phyloP scores from a whole-genome alignment of 2,797 vertebrate species.

The Neomorphus geoffroyi region DNA sequence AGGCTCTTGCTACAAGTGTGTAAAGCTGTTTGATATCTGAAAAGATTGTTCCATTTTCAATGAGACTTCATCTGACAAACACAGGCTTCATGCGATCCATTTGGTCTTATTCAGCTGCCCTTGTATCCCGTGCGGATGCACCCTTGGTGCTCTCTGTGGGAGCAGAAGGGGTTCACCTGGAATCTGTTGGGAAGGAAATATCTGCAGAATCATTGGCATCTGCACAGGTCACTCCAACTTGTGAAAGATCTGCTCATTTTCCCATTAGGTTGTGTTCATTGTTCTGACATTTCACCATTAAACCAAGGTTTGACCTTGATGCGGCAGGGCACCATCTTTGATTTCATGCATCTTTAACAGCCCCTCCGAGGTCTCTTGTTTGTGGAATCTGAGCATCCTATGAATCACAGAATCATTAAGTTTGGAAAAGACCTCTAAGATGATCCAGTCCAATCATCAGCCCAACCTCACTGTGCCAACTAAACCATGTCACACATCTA shows the following conservation, averaged over 20 bases:
- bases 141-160: neutral
- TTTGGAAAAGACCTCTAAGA: too few relatives aligned
- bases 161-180: neutral
- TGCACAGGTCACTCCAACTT: neutral
- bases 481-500: too few relatives aligned
- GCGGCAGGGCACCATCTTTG: neutral
- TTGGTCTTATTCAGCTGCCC: neutral
- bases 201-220: neutral
- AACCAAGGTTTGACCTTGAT: neutral
- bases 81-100: neutral
- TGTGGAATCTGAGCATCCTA: neutral
- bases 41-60: neutral
- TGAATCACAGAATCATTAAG: too few relatives aligned
- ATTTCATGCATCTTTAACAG: neutral
- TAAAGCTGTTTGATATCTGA: neutral
- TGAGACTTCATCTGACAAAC: neutral
- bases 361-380: neutral
- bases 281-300: rapidly evolving
- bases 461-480: too few relatives aligned
- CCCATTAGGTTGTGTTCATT: rapidly evolving
- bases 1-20: neutral
- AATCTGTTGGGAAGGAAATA: neutral
- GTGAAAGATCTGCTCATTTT: rapidly evolving
- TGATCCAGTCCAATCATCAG: too few relatives aligned
- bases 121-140: rapidly evolving